phyloP scores from a whole-genome alignment of 2,113 vertebrate species.

The Rostratula benghalensis region DNA sequence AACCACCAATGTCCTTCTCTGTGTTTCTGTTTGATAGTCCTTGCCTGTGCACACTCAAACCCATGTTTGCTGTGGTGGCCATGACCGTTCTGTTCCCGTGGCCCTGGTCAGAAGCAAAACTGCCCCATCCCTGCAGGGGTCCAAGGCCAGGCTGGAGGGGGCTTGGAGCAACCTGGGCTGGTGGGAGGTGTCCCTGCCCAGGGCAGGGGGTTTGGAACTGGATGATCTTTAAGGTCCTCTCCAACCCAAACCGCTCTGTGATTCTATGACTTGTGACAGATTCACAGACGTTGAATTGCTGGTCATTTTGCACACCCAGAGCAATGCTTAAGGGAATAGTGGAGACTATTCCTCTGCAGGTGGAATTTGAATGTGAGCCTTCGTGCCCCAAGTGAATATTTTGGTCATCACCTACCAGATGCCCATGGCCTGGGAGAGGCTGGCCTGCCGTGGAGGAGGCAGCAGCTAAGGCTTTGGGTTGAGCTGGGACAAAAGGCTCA shows the following conservation, averaged over 20 bases:
- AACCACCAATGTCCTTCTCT: not conserved
- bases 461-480: not conserved
- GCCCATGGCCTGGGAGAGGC: not conserved
- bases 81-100: not conserved
- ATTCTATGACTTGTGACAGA: no score
- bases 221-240: no score
- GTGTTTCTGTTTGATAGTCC: not conserved
- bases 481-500: not conserved
- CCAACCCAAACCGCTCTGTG: no score
- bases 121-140: no score
- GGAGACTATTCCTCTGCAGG: not conserved
- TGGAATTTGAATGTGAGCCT: not conserved
- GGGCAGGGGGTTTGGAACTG: no score
- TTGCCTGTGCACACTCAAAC: not conserved
- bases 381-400: not conserved
- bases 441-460: not conserved
- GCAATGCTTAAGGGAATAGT: not conserved
- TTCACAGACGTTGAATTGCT: not conserved
- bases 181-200: no score
- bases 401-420: not conserved
- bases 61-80: not conserved
- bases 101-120: not conserved
- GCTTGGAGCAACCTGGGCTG: no score
- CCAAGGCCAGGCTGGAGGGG: no score
- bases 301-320: not conserved